Conservation (phyloP, 2,888 invertebrate species). For the Bruchidius siliquastri region DNA sequence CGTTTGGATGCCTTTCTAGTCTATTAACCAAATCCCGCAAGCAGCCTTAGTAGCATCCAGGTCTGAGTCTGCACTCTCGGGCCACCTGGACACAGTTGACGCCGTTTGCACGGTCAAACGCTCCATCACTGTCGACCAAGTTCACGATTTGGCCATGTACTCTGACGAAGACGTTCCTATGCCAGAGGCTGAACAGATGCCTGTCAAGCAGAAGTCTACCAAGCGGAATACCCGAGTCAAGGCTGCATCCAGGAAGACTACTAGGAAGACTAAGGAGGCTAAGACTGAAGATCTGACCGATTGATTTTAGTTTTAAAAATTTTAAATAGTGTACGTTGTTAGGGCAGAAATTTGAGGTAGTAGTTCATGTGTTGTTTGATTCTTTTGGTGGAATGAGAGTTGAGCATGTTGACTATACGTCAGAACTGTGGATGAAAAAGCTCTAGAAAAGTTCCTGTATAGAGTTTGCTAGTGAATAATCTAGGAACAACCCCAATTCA, state of each 20-base stretch:
- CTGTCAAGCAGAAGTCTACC: conserved; percentile 20
- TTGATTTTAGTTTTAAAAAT: conserved; percentile 14
- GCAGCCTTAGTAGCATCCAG: conserved; percentile 1
- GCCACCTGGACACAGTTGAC: not conserved
- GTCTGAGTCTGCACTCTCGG: not conserved
- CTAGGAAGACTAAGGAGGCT: conserved; percentile 26
- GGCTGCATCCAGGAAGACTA: conserved; percentile 31
- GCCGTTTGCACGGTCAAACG: not conserved
- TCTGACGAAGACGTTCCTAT: conserved; percentile 3
- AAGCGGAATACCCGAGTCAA: conserved; percentile 18
- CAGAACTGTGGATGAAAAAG: no score
- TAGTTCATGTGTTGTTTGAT: not conserved
- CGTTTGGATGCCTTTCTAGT: not conserved
- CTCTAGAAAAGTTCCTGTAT: no score
- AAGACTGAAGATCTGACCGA: conserved; percentile 33
- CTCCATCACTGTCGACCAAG: not conserved
- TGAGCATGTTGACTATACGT: no score
- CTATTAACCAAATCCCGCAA: not conserved
- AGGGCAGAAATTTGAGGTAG: not conserved
- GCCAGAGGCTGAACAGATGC: conserved; percentile 18
- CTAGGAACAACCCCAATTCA: no score
- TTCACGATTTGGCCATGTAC: not conserved
- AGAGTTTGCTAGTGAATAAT: no score
- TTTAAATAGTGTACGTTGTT: not conserved
- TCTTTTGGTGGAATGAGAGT: no score